Percentiles rank a stretch among this genome's conserved stretches.
Evolutionary conservation across 2,888 invertebrate genomes (phyloP).

Genomic region (Spodoptera picta): DNA sequence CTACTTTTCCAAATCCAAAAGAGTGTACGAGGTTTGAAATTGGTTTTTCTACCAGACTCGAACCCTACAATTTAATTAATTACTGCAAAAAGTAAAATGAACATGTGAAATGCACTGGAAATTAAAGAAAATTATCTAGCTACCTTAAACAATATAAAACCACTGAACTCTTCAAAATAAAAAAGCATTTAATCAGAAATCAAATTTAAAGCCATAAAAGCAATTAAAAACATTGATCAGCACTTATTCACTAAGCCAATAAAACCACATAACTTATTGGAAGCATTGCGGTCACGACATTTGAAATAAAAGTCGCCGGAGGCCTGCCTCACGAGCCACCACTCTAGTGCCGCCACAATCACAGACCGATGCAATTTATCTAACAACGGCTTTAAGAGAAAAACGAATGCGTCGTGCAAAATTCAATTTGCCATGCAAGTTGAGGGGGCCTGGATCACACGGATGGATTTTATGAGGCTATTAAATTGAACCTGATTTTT

Average conservation of each 20-base stretch:
- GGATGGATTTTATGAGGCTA: slow-evolving; percentile 1
- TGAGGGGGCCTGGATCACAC: slow-evolving; percentile 15
- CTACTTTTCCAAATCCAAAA: no score
- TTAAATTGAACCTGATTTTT: slow-evolving; percentile 4
- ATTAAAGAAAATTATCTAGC: no score
- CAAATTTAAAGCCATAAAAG: slow-evolving; percentile 1
- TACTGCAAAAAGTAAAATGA: no score
- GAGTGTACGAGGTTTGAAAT: no score
- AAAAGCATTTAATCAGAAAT: neutral
- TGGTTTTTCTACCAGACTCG: no score
- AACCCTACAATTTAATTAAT: no score
- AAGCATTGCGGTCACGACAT: slow-evolving; percentile 11
- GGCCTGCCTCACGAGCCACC: slow-evolving; percentile 20
- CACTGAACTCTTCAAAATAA: neutral
- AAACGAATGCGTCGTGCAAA: slow-evolving; percentile 60
- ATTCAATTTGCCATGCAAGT: slow-evolving; percentile 68
- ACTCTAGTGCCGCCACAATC: slow-evolving; percentile 52
- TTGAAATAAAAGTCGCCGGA: slow-evolving; percentile 27
- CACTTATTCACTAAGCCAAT: slow-evolving; percentile 17
- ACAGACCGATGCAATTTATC: slow-evolving; percentile 60
- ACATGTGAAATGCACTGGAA: no score
- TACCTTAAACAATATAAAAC: no score
- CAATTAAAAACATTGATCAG: neutral
- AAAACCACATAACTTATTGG: slow-evolving; percentile 8
- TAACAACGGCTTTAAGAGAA: slow-evolving; percentile 58